Base-by-base conservation (phyloP, 2,888 invertebrate species). In the Nomada flava region DNA sequence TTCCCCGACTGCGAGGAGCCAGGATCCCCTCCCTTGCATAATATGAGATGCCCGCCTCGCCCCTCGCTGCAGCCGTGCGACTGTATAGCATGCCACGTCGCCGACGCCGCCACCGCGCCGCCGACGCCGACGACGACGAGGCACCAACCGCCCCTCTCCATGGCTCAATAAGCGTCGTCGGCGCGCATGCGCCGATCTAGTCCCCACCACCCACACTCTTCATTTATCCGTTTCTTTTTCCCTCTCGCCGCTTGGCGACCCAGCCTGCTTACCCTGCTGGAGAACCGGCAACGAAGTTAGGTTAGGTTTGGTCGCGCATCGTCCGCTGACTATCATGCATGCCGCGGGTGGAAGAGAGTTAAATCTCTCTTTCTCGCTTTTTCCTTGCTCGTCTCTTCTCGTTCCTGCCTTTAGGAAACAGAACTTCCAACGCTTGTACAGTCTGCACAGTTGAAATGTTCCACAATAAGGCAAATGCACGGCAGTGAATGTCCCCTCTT, bases 161-260 rank as follows among this genome's bases (percentile, higher is more conserved):
- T 76, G 83, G 91, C 90, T 91, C 91, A 85, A 91, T 91, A 91
- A 89, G 79, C 86, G 65, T 63, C 63, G 47, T 52, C 75, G 62
- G 72, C 82, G 88, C 89, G 90, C 81, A 71, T 83, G 80, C 84
- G 79, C 86, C 88, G 80, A 76, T 84, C 81, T 80, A 69, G 79
- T 93, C 93, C 94, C 94, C 94, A 94, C 94, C 94, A 94, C 94
- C 81, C 79, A 70, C 79, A 53, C 74, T 77, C 68, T 81, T 82
- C 82, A 82, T 81, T 53, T 68, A 69, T 82, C 77, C 68, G 68
- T 83, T 86, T 79, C 80, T 67, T 76, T 72, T 55, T 60, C 64
- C 64, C 75, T 44, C 76, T 47, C 68, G 75, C 68, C 71, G 82
- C 80, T 78, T 77, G 65, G 71, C 82, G 82, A 86, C 86, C 65